Conservation (phyloP, 2,888 invertebrate genomes). For the Tipula unca region DNA sequence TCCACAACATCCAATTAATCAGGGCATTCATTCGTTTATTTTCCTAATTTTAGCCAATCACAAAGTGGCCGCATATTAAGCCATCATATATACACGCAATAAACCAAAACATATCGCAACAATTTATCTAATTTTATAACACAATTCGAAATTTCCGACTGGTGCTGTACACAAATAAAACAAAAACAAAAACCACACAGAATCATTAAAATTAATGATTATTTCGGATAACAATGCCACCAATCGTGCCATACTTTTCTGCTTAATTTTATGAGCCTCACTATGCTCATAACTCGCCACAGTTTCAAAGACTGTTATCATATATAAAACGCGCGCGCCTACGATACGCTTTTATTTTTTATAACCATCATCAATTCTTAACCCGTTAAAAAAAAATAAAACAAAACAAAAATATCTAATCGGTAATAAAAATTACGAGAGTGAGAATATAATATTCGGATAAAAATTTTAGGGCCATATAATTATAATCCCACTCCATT, state of each 20-base stretch:
- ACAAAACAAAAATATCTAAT: not conserved
- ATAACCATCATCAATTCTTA: not conserved
- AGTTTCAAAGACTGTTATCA: not conserved
- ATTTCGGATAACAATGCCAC: not conserved
- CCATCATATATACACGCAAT: not conserved
- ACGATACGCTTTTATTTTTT: not conserved
- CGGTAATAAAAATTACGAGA: not conserved
- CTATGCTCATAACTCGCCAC: not conserved
- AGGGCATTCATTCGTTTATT: not conserved
- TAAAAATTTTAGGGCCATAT: not conserved
- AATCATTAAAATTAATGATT: not conserved
- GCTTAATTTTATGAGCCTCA: not conserved
- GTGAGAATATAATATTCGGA: not conserved
- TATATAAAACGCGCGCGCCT: not conserved
- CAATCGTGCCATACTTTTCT: not conserved
- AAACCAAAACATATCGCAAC: not conserved
- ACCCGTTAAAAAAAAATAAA: not conserved
- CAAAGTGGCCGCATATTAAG: not conserved
- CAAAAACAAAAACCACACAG: not conserved
- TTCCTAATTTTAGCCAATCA: not conserved
- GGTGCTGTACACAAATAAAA: not conserved
- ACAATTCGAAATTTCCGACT: not conserved
- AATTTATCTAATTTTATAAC: not conserved
- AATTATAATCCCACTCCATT: not conserved
- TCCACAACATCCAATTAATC: not conserved